Evolutionary conservation across 2,797 vertebrate genomes (phyloP).

Genomic region (Varecia variegata): DNA sequence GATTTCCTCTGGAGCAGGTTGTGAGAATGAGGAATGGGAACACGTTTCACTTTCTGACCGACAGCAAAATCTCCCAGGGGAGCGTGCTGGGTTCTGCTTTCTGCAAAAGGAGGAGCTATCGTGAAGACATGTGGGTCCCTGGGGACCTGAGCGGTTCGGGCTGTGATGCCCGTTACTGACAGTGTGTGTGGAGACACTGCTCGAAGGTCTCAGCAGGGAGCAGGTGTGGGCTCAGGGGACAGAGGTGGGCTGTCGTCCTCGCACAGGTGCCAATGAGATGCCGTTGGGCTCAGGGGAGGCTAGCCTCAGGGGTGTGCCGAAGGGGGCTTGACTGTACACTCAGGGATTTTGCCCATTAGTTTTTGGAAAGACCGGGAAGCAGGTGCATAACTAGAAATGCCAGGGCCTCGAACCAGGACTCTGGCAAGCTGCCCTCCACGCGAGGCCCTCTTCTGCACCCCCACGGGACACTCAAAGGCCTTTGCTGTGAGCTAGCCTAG

Average conservation of each 20-base stretch:
- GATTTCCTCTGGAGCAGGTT: background rate
- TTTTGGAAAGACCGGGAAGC: background rate
- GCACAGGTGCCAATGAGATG: background rate
- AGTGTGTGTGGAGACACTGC: accelerated
- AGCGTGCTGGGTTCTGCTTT: background rate
- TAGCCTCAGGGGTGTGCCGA: background rate
- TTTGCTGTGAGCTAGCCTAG: background rate
- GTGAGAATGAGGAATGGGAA: background rate
- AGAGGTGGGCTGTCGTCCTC: background rate
- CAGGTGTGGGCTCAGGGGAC: background rate
- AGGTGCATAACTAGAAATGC: background rate
- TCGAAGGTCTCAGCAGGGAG: background rate
- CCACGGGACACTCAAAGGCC: background rate
- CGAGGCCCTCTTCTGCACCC: background rate
- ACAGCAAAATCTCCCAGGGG: background rate
- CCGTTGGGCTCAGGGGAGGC: accelerated
- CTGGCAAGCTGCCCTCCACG: background rate
- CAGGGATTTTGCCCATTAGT: background rate
- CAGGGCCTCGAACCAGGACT: background rate
- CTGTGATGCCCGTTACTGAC: accelerated
- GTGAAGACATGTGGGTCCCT: background rate
- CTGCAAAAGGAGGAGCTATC: background rate
- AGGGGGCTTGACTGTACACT: background rate
- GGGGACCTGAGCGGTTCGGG: background rate
- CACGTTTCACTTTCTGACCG: background rate